Evolutionary conservation across 1,140 invertebrate genomes (phyloP), one percentile per base, ranked within the genome.

Genomic region (Euwallacea similis): DNA sequence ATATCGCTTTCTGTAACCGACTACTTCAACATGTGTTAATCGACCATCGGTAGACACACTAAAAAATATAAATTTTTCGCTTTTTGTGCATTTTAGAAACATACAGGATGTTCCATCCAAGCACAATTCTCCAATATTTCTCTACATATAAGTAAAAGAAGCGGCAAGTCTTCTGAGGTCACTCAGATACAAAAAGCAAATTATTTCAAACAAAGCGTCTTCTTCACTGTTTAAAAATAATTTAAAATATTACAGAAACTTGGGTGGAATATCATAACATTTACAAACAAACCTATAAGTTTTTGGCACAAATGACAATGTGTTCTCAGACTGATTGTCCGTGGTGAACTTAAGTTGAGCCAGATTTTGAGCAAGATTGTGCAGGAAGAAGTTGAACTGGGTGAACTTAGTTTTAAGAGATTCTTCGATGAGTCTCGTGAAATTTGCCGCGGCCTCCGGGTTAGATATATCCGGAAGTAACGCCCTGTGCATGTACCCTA

Each of bases 381-480:
- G 97, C 33, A 99, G 84, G 82, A 99, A 98, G 83, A 99, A 99
- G 84, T 99, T 98, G 74, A 98, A 93, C 72, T 97, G 95, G 0
- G 95, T 97, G 74, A 96, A 98, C 86, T 93, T 91, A 7, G 84
- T 87, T 82, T 94, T 93, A 7, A 95, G 82, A 13, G 93, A 94
- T 74, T 91, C 93, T 80, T 96, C 91, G 79, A 98, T 97, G 86
- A 97, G 91, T 42, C 92, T 85, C 0, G 96, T 94, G 84, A 98
- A 98, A 44, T 91, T 89, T 16, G 95, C 94, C 0, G 94, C 94
- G 4, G 97, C 96, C 84, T 99, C 96, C 0, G 93, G 91, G 83
- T 98, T 96, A 11, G 94, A 94, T 66, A 76, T 72, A 79, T 93
- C 88, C 0, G 95, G 94, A 67, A 98, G 82, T 43, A 99, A 83